These are phyloP conservation scores for Diaprepes abbreviatus DNA, from an alignment of 2,888 invertebrate genomes.

Conservation along the genomic window DNA sequence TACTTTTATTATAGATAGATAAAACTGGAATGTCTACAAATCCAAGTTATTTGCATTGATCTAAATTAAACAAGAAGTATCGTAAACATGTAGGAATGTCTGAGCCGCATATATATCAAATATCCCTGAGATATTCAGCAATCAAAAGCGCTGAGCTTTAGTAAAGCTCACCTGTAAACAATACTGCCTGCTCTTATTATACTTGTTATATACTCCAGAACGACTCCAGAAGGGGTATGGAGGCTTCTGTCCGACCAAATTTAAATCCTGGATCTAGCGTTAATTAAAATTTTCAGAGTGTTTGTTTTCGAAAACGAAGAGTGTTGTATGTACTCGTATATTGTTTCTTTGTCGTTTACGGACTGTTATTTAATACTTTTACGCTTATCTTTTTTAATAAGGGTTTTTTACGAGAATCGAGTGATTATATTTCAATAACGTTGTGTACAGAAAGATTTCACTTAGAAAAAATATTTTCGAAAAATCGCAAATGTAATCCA, in stretches of 20 bases:
- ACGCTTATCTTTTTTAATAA: constrained; percentile 24
- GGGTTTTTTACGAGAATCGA: neutral
- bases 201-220: constrained; percentile 19
- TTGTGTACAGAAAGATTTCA: no score
- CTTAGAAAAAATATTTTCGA: no score
- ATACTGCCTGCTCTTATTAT: constrained; percentile 24
- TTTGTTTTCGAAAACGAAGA: constrained; percentile 47
- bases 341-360: constrained; percentile 36
- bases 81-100: constrained; percentile 10
- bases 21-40: no score
- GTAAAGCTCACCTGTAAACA: constrained; percentile 38
- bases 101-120: constrained; percentile 30
- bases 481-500: no score
- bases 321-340: constrained; percentile 28
- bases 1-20: no score
- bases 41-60: neutral
- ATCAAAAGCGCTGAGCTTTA: constrained; percentile 33
- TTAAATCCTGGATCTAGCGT: constrained; percentile 65
- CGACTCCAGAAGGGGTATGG: constrained; percentile 19
- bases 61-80: neutral
- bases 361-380: constrained; percentile 45
- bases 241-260: constrained; percentile 53
- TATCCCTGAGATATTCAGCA: constrained; percentile 32
- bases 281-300: constrained; percentile 63
- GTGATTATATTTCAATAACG: neutral